Base-by-base conservation (phyloP, 2,113 vertebrate species). In the Hydrochoerus hydrochaeris region DNA sequence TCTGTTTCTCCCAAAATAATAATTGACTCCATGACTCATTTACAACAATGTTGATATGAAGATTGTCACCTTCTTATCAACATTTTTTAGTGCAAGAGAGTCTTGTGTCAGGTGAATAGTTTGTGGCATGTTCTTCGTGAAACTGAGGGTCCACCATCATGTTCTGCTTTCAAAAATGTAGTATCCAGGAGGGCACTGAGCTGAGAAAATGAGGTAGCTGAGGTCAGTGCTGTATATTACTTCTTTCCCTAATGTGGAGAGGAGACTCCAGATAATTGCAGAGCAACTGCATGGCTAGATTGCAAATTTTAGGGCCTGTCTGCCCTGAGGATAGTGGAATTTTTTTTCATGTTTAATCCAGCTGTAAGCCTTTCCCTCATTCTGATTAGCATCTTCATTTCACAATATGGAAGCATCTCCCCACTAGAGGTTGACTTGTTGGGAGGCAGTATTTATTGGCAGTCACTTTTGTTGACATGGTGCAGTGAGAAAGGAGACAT, bases 361-460 rank as follows among this genome's bases (percentile, higher is more conserved):
- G 19, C 5, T 11, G 38, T 41, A 90, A 54, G 20, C 65, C 1
- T 58, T 82, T 17, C 8, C 4, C 24, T 1, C 0, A 2, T 69
- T 77, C 49, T 91, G 30, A 30, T 20, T 69, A 93, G 62, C 17
- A 85, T 73, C 32, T 83, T 71, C n/a, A 84, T 78, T 78, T 91
- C 7, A 17, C 14, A 83, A 13, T 13, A 26, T 54, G 16, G 3
- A 17, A 38, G 1, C 9, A 38, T 49, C 83, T 92, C 10, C 58
- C 35, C 75, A n/a, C 0, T 38, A 6, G 2, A 24, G 4, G 11
- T 38, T 63, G 69, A 60, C 19, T 46, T 83, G 63, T 24, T 5
- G 41, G 1, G 7, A 13, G 0, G 6, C 1, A 67, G 17, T 35
- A 1, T 11, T 2, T 83, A 22, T 17, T 9, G 0, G 1, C 54